A percentile compares a stretch with the other conserved stretches of the same genome.
These are phyloP conservation scores for Microtus californicus DNA, from an alignment of 2,797 vertebrate species.

Conservation along the genomic window DNA sequence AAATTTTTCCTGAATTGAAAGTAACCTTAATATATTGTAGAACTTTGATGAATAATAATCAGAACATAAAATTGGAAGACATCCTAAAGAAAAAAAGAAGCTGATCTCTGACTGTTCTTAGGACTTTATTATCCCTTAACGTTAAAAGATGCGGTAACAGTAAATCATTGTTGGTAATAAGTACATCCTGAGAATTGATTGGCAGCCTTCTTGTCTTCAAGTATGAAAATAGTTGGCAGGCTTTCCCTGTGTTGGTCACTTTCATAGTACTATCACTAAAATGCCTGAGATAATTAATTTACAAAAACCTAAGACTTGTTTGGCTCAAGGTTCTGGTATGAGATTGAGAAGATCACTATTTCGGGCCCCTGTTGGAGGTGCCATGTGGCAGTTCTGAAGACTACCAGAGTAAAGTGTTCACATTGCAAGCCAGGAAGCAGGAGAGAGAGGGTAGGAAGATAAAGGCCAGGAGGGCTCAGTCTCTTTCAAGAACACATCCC, in stretches of 20 bases:
- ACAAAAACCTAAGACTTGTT: not conserved
- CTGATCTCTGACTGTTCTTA: not conserved
- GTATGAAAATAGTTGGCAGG: slow-evolving; percentile 8
- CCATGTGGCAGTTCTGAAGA: not conserved
- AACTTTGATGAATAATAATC: slow-evolving; percentile 13
- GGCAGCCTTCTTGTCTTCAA: slow-evolving; percentile 7
- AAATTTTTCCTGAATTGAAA: slow-evolving; percentile 54
- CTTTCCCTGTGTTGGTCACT: not conserved
- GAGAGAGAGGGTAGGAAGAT: not conserved
- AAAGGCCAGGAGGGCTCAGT: not conserved
- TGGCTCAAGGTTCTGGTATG: not conserved
- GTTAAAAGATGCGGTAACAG: not conserved
- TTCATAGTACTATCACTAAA: not conserved
- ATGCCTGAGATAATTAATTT: not conserved
- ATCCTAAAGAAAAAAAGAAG: slow-evolving; percentile 40
- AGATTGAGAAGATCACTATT: not conserved
- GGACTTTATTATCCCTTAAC: not conserved
- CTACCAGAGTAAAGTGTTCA: not conserved
- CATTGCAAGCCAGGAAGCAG: not conserved
- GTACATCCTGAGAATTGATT: not conserved
- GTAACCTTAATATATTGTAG: not conserved
- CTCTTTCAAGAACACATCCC: not conserved
- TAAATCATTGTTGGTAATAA: not conserved
- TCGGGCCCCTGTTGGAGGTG: not conserved
- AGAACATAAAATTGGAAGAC: slow-evolving; percentile 3